phyloP scores from a whole-genome alignment of 2,888 invertebrate genomes.

The Marronus borbonicus region DNA sequence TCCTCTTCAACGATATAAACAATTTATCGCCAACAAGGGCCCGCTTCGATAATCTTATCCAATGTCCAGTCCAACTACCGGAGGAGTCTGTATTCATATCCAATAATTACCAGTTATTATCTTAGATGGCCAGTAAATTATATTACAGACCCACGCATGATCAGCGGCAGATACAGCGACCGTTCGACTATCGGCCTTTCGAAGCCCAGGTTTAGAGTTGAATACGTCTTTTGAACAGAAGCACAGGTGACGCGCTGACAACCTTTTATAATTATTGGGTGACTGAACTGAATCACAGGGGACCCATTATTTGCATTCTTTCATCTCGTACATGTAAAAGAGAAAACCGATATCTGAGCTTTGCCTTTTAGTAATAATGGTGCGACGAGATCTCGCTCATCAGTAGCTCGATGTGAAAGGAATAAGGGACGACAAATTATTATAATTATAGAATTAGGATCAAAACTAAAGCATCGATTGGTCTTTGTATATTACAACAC shows the following conservation, averaged over 20 bases:
- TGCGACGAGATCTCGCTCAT: slow-evolving; percentile 26
- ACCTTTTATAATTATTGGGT: slow-evolving; percentile 64
- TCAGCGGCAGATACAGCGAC: slow-evolving; percentile 58
- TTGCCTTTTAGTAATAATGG: slow-evolving; percentile 39
- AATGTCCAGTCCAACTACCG: slow-evolving; percentile 51
- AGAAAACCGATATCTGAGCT: slow-evolving; percentile 33
- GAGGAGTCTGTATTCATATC: slow-evolving; percentile 57
- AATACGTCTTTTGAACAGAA: slow-evolving; percentile 58
- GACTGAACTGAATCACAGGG: slow-evolving; percentile 53
- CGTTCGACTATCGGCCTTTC: slow-evolving; percentile 38
- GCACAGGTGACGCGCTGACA: slow-evolving; percentile 67
- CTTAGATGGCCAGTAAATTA: slow-evolving; percentile 68
- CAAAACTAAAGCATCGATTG: not conserved
- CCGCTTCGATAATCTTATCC: slow-evolving; percentile 47
- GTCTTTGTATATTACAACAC: not conserved
- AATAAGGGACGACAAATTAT: slow-evolving; percentile 41
- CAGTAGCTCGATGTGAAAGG: slow-evolving; percentile 35
- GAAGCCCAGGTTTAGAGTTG: slow-evolving; percentile 32
- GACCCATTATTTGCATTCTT: slow-evolving; percentile 64
- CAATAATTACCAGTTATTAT: slow-evolving; percentile 69
- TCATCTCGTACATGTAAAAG: slow-evolving; percentile 38
- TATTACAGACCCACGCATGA: slow-evolving; percentile 69
- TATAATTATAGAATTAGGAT: slow-evolving; percentile 43
- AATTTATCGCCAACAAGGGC: slow-evolving; percentile 52
- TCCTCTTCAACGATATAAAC: slow-evolving; percentile 48